Evolutionary conservation across 1,140 invertebrate species (phyloP), one percentile per base, ranked within the genome.

Genomic region (Cotesia typhae): DNA sequence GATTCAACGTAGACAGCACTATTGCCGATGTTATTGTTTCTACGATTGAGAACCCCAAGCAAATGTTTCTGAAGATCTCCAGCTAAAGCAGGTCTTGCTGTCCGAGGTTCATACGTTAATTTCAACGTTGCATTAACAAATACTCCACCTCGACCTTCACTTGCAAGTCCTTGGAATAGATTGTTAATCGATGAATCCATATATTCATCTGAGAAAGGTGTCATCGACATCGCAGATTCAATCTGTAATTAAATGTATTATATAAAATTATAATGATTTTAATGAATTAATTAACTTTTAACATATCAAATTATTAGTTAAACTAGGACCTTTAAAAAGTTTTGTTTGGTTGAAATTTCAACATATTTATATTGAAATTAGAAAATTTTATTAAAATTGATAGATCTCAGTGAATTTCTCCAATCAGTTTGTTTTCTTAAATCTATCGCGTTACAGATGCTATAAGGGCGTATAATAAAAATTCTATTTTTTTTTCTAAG

Each of bases 181-280:
- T 91, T 91, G 81, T 96, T 96, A 1, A 97, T 89, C 64, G 90
- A 89, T 0, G 92, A 90, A 38, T 93, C 92, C 75, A 96, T 90
- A 80, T 95, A 96, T 74, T 94, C 92, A 78, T 94, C 92, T 0
- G 93, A 94, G 76, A 95, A 94, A 1, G 94, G 93, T 3, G 95
- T 96, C 92, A 96, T 95, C 0, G 93, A 94, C 90, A 96, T 94
- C 0, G 94, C 93, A 2, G 94, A 95, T 82, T 95, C 94, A 77
- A 96, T 89, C 94, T 96, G 79, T 55, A 81, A 81, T 75, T n/a
- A 35, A 73, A 76, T 12, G 53, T n/a, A 67, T 28, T 28, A 28
- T 28, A 28, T 1, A 2, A 28, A 28, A 28, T 28, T 28, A 0
- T 28, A 28, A 28, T 28, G 1, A 28, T 28, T 0, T 17, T 17